Percentiles rank a stretch among this genome's conserved stretches.
These are phyloP conservation scores for Heliangelus exortis DNA, from an alignment of 2,797 vertebrate genomes.

Conservation along the genomic window DNA sequence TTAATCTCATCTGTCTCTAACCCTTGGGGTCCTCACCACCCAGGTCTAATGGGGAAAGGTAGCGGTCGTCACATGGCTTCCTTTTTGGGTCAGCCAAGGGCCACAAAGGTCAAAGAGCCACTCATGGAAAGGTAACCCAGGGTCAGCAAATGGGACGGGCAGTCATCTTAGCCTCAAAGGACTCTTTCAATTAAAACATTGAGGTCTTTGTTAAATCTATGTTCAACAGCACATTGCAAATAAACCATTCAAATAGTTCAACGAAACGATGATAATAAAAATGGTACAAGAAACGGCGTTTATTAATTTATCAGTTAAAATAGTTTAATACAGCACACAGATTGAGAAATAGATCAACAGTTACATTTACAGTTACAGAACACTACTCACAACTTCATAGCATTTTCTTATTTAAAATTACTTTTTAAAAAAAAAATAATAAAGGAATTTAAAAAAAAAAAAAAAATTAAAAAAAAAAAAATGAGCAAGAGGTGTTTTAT, in stretches of 20 bases:
- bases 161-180: constrained; percentile 93
- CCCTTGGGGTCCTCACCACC: constrained; percentile 96
- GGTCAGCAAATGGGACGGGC: constrained; percentile 96
- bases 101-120: constrained; percentile 96
- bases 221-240: constrained; percentile 89
- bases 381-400: constrained; percentile 60
- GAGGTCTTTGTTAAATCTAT: constrained; percentile 97
- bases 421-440: background rate
- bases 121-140: constrained; percentile 97
- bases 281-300: constrained; percentile 67
- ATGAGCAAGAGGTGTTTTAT: constrained; percentile 12
- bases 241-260: constrained; percentile 82
- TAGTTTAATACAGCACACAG: constrained; percentile 68
- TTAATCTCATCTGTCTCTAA: constrained; percentile 96
- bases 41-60: constrained; percentile 92
- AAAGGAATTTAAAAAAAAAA: too few relatives aligned
- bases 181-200: constrained; percentile 98
- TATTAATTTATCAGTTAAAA: constrained; percentile 71
- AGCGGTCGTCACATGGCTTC: constrained; percentile 95
- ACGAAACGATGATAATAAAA: constrained; percentile 76
- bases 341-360: constrained; percentile 59
- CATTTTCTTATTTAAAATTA: constrained; percentile 25
- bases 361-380: constrained; percentile 71
- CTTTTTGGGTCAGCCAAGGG: constrained; percentile 95
- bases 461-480: background rate